Base-by-base conservation (phyloP, 2,797 vertebrate species). In the Pelochelys cantorii region DNA sequence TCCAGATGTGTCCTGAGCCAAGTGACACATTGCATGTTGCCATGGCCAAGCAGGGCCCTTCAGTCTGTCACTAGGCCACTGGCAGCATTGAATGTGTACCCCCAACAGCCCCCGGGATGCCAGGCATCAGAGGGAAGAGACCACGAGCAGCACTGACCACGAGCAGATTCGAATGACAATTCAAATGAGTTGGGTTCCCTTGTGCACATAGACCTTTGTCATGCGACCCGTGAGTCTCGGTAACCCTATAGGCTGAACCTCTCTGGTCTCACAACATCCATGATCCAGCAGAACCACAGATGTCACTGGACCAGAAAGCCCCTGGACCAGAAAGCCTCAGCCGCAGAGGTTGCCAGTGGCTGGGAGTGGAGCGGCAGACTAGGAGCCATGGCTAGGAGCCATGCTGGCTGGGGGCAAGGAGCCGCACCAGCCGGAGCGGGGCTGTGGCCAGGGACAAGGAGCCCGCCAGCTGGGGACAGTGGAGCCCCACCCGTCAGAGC, bases 1-100 rank as follows among this genome's bases (percentile, higher is more conserved):
- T 96, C 94, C 96, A 97, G 96, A 94, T 88, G 90, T 86, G 88
- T 95, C 96, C 88, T 85, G 92, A 95, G 92, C 90, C 95, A 81
- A 96, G 92, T 87, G 95, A 92, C 93, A 91, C 92, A 85, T 80
- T 94, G 81, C 93, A 93, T 91, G 87, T 96, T 90, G 93, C 2
- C 85, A 84, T 90, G 89, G 79, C 93, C 81, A 55, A 22, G 92
- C 75, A 56, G 80, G 81, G 89, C 95, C 62, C 83, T 92, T 87
- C 93, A 88, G 62, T 95, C 95, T 95, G 93, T 88, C 95, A 74
- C 90, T 62, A 84, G 91, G 62, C 84, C 94, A 86, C 80, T 79
- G 88, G 93, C 90, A 94, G 91, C 90, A 31, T 93, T 87, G 78
- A 31, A 1, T 42, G 34, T 5, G 62, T 57, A 34, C 82, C 84